phyloP scores from a whole-genome alignment of 2,113 vertebrate species.

The Phylloscopus trochilus region DNA sequence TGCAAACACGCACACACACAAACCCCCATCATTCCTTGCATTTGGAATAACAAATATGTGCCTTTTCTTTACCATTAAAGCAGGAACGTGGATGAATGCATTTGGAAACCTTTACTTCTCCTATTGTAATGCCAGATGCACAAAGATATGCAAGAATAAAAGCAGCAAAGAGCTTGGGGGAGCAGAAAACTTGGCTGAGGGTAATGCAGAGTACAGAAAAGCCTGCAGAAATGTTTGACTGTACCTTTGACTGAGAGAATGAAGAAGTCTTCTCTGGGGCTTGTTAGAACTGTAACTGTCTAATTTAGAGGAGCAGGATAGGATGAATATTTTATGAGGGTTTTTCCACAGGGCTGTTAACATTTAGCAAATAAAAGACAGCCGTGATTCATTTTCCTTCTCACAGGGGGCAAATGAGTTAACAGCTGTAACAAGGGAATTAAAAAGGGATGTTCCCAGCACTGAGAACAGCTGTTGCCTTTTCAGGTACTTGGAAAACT shows the following conservation, averaged over 20 bases:
- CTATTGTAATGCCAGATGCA: background rate
- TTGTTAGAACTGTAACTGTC: slow-evolving; percentile 52
- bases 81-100: background rate
- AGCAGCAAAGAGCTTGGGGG: background rate
- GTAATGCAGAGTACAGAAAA: slow-evolving; percentile 14
- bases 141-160: background rate
- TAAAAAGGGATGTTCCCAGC: slow-evolving; percentile 51
- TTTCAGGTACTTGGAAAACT: slow-evolving; percentile 20
- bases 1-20: background rate
- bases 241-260: slow-evolving; percentile 33
- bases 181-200: slow-evolving; percentile 6
- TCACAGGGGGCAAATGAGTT: slow-evolving; percentile 63
- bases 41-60: background rate
- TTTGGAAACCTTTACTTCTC: slow-evolving; percentile 14
- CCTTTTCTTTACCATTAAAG: background rate
- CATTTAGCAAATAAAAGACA: slow-evolving; percentile 58
- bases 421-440: slow-evolving; percentile 54
- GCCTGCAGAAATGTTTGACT: slow-evolving; percentile 26
- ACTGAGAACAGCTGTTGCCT: slow-evolving; percentile 25
- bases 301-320: slow-evolving; percentile 48
- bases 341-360: slow-evolving; percentile 52
- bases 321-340: slow-evolving; percentile 67
- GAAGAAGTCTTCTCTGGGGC: slow-evolving; percentile 37
- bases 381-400: slow-evolving; percentile 59
- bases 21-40: background rate